Evolutionary conservation across 2,888 invertebrate genomes (phyloP).

Genomic region (Lumbricus terrestris): DNA sequence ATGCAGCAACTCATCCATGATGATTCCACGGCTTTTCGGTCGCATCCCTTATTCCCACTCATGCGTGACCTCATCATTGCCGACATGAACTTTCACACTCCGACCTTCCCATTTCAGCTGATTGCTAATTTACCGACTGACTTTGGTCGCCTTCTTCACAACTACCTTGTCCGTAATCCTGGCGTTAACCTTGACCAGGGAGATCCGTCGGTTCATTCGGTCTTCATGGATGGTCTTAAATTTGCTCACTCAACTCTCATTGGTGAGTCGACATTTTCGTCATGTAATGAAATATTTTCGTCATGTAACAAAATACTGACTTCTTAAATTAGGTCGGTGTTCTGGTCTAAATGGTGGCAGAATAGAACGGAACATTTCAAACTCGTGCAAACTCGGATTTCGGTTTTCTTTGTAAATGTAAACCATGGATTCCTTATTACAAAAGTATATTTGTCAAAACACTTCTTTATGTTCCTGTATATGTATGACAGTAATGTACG

Average conservation of each 20-base stretch:
- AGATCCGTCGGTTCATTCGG: constrained; percentile 55
- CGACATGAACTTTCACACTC: constrained; percentile 57
- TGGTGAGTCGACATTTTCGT: constrained; percentile 46
- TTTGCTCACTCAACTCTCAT: constrained; percentile 57
- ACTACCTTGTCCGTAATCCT: constrained; percentile 55
- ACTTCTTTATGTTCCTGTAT: too few relatives aligned
- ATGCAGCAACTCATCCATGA: constrained; percentile 56
- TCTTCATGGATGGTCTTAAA: constrained; percentile 56
- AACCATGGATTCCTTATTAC: too few relatives aligned
- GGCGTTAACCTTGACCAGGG: constrained; percentile 51
- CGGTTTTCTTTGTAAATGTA: too few relatives aligned
- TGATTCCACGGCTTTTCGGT: constrained; percentile 54
- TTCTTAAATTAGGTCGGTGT: background rate
- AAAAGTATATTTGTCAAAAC: too few relatives aligned
- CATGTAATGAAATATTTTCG: background rate
- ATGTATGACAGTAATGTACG: too few relatives aligned
- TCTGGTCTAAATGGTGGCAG: background rate
- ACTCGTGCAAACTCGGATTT: too few relatives aligned
- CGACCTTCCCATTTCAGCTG: constrained; percentile 55
- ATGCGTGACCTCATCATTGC: constrained; percentile 58
- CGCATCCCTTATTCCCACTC: constrained; percentile 57
- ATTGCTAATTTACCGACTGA: constrained; percentile 56
- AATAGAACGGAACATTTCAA: too few relatives aligned
- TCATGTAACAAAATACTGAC: background rate
- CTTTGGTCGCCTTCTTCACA: constrained; percentile 55